Base-by-base conservation (phyloP, 2,888 invertebrate species). In the Furcula furcula region DNA sequence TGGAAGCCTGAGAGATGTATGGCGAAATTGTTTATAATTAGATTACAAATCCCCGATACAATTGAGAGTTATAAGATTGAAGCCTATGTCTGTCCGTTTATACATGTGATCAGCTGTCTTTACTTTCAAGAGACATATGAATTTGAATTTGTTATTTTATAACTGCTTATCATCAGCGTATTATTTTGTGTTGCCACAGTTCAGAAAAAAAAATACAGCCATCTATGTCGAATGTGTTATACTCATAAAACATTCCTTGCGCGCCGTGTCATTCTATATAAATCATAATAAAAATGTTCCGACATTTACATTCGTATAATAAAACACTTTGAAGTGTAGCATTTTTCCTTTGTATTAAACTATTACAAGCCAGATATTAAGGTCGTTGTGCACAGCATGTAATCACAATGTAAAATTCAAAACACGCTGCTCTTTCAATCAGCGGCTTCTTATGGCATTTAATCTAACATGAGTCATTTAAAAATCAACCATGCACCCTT, bases 341-440 rank as follows among this genome's bases (percentile, higher is more conserved):
- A 21, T 3, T 4, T 21, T 29, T 32, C 22, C 18, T 25, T 23
- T 31, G 18, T 31, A 18, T 18, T 9, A 29, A 31, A n/a, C 29
- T 30, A 35, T 25, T 36, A 23, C 16, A 18, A 38, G 22, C 10
- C 4, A 18, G 26, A 44, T 23, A 12, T 6, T 52, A 37, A 56
- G 41, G 41, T 48, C 36, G 35, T n/a, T 14, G 23, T 19, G 22
- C 28, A 36, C 29, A n/a, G n/a, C n/a, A n/a, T n/a, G 4, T 25
- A 20, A 32, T 31, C 30, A 21, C 13, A 31, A 31, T 35, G 6
- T 34, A 26, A 34, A 40, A 40, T 34, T 20, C 29, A 36, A 26
- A 26, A 16, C 54, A 50, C 50, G 55, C 53, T 32, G 50, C 16
- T 35, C 44, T 39, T 47, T 57, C 37, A 60, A 51, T 55, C 46